A percentile compares a stretch with the other conserved stretches of the same genome.
These are phyloP conservation scores for Chaenocephalus aceratus DNA, from an alignment of 2,113 vertebrate genomes.

Conservation along the genomic window DNA sequence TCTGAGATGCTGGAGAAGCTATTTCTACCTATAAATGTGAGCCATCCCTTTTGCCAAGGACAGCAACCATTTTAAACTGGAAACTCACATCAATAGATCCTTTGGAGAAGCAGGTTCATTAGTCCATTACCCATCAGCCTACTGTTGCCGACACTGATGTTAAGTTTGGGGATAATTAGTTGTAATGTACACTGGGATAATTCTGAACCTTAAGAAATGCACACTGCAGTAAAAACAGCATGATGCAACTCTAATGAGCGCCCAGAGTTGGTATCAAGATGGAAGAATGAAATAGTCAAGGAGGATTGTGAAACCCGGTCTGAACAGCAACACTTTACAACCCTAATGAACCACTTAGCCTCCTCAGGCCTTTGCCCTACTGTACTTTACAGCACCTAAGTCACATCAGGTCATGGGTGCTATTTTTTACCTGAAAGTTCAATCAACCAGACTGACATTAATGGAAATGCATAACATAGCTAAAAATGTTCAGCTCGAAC, in stretches of 20 bases:
- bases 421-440: conserved; percentile 56
- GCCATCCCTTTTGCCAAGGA: background rate
- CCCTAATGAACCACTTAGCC: conserved; percentile 39
- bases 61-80: background rate
- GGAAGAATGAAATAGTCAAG: conserved; percentile 32
- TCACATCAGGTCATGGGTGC: conserved; percentile 14
- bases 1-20: background rate
- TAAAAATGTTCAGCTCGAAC: conserved; percentile 29
- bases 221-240: conserved; percentile 27
- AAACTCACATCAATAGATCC: conserved; percentile 11
- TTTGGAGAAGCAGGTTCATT: conserved; percentile 20
- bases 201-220: conserved; percentile 28
- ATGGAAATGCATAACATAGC: conserved; percentile 20
- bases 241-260: background rate
- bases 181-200: conserved; percentile 15
- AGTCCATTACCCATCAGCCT: conserved; percentile 11
- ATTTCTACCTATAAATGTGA: background rate
- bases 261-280: conserved; percentile 5
- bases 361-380: conserved; percentile 51
- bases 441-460: conserved; percentile 43
- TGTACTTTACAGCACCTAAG: conserved; percentile 35
- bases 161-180: conserved; percentile 36
- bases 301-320: conserved; percentile 17
- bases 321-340: conserved; percentile 36
- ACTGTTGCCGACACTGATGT: conserved; percentile 26